Evolutionary conservation across 2,888 invertebrate species (phyloP), one percentile per base, ranked within the genome.

Genomic region (Dasypolia templi): DNA sequence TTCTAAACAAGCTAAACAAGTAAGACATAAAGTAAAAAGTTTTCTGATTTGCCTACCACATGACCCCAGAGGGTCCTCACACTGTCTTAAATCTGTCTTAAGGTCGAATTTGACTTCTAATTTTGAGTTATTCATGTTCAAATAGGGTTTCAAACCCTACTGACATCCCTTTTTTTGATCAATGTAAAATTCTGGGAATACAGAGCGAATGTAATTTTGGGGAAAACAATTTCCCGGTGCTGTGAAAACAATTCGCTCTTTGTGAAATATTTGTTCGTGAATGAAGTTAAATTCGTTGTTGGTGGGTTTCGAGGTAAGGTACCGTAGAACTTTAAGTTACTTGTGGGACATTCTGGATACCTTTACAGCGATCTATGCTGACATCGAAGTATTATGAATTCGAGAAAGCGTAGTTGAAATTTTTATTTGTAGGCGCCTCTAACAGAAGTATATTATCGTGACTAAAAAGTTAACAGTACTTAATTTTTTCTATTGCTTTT

Each of bases 51-150:
- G 35, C 71, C 32, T 35, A 56, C 51, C 46, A 49, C n/a, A 42
- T 39, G 63, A 58, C 79, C 69, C 79, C 6, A 42, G 70, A 71
- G 75, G 64, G 35, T 12, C 56, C 63, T 64, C 55, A 1, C 6
- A 61, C 42, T 70, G 62, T 66, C 75, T 61, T 79, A 77, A 87
- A 85, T 83, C 81, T 67, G 55, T 66, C 68, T n/a, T n/a, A n/a
- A 61, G 72, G 73, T 74, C 53, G 61, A 75, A 85, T 87, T 87
- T 78, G 70, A 73, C 77, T 72, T 73, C 71, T 46, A 77, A 81
- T 81, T 77, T 81, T 83, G 72, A 85, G 77, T 87, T 87, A 86
- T 87, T 86, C 81, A 86, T 81, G 86, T 65, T 61, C 61, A 69
- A 75, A 70, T 74, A 29, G 51, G 63, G 55, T 63, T 32, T 26